A percentile compares a stretch with the other conserved stretches of the same genome.
phyloP scores from a whole-genome alignment of 2,797 vertebrate genomes.

The Cossypha polioptera region DNA sequence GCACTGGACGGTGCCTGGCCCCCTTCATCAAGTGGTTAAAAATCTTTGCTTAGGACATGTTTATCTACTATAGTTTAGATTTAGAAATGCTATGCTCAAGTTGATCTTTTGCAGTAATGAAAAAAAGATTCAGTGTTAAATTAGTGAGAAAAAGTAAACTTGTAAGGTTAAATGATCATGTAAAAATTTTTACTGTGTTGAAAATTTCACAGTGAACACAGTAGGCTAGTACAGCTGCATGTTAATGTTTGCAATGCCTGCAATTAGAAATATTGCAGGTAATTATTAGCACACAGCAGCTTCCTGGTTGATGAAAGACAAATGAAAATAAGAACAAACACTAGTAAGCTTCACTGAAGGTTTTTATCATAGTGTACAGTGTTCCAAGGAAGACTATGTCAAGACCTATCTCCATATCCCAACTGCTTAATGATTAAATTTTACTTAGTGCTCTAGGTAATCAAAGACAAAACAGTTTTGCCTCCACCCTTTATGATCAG shows the following conservation, averaged over 20 bases:
- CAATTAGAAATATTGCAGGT: conserved; percentile 2
- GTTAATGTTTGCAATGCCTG: neutral
- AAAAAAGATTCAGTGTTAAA: conserved; percentile 31
- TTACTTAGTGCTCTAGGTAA: neutral
- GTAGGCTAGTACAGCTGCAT: conserved; percentile 30
- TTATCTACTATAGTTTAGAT: neutral
- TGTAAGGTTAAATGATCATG: conserved; percentile 21
- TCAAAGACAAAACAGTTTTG: neutral
- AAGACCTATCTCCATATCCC: neutral
- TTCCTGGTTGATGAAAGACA: conserved; percentile 24
- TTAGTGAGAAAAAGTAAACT: conserved; percentile 40
- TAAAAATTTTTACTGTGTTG: neutral
- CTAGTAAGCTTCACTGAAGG: neutral
- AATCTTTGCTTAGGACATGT: neutral
- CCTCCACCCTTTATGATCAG: neutral
- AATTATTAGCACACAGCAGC: conserved; percentile 3
- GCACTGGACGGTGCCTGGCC: neutral
- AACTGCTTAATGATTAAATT: neutral
- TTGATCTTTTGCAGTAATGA: neutral
- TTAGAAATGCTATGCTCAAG: neutral
- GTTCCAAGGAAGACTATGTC: conserved; percentile 8
- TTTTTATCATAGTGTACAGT: conserved; percentile 10
- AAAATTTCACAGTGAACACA: conserved; percentile 60
- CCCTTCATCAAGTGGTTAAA: conserved; percentile 24
- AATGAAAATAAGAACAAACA: neutral